These are phyloP conservation scores for Loripinus fragilis DNA, from an alignment of 2,888 invertebrate genomes.

Conservation along the genomic window DNA sequence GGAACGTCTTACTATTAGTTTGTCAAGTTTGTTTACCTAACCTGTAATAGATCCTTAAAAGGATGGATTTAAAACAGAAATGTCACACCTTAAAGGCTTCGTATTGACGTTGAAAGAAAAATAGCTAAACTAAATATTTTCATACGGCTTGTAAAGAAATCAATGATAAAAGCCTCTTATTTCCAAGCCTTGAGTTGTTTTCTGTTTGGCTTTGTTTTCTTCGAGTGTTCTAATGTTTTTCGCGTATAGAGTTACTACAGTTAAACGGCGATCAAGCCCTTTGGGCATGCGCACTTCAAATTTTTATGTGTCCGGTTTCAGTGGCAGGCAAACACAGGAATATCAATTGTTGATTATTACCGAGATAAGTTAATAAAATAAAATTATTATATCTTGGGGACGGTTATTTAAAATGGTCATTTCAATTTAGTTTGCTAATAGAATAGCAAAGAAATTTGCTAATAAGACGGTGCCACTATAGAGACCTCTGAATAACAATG, in stretches of 20 bases:
- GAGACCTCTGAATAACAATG: too few relatives aligned
- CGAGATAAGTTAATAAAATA: too few relatives aligned
- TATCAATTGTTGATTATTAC: not conserved
- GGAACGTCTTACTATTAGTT: conserved; percentile 2
- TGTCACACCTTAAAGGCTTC: conserved; percentile 9
- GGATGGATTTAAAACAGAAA: conserved; percentile 7
- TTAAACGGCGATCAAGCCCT: not conserved
- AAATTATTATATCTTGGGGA: too few relatives aligned
- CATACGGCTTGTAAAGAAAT: conserved; percentile 8
- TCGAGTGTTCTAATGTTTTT: conserved; percentile 11
- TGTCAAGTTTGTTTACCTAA: conserved; percentile 17
- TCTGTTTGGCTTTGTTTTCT: not conserved
- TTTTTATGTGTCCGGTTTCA: not conserved
- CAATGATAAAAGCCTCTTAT: conserved; percentile 14
- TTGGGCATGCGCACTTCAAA: conserved; percentile 12
- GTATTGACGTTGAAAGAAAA: conserved; percentile 10
- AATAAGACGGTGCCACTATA: too few relatives aligned
- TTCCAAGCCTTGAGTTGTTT: not conserved
- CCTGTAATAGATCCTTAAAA: conserved; percentile 18
- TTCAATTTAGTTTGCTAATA: too few relatives aligned
- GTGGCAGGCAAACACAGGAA: not conserved
- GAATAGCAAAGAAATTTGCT: too few relatives aligned
- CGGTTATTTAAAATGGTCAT: too few relatives aligned
- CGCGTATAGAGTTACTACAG: not conserved
- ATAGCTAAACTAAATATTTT: conserved; percentile 20